A percentile compares a stretch with the other conserved stretches of the same genome.
Conservation (phyloP, 1,140 invertebrate species). For the Cyclina sinensis region DNA sequence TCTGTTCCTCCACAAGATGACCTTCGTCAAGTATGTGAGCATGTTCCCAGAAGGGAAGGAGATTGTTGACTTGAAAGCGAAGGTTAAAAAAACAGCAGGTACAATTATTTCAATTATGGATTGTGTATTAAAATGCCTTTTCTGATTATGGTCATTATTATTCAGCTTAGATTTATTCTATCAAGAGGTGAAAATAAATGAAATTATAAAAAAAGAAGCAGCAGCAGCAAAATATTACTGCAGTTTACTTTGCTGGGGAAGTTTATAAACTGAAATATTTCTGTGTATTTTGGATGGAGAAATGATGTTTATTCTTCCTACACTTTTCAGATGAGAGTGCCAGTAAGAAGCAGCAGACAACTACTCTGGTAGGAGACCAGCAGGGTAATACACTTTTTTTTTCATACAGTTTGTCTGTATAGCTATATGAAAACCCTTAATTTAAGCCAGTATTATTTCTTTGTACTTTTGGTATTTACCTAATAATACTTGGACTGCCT, state of each 20-base stretch:
- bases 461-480: constrained; percentile 20
- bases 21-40: constrained; percentile 20
- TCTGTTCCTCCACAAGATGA: constrained; percentile 45
- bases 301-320: constrained; percentile 21
- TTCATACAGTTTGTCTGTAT: constrained; percentile 22
- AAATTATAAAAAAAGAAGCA: constrained; percentile 14
- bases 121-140: constrained; percentile 16
- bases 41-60: constrained; percentile 45
- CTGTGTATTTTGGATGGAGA: not conserved
- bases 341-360: constrained; percentile 29
- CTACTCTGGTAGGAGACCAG: constrained; percentile 16
- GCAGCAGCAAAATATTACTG: not conserved
- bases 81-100: constrained; percentile 16
- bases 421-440: too few relatives aligned
- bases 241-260: constrained; percentile 10
- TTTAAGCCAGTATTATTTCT: constrained; percentile 45
- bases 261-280: constrained; percentile 32
- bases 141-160: not conserved
- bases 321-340: constrained; percentile 26
- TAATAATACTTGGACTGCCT: not conserved
- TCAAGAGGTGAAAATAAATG: constrained; percentile 28
- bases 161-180: not conserved
- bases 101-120: constrained; percentile 25
- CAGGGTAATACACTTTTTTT: constrained; percentile 27
- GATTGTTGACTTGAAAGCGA: constrained; percentile 43